A percentile compares a stretch with the other conserved stretches of the same genome.
Evolutionary conservation across 2,113 vertebrate genomes (phyloP).

Genomic region (Carlito syrichta): DNA sequence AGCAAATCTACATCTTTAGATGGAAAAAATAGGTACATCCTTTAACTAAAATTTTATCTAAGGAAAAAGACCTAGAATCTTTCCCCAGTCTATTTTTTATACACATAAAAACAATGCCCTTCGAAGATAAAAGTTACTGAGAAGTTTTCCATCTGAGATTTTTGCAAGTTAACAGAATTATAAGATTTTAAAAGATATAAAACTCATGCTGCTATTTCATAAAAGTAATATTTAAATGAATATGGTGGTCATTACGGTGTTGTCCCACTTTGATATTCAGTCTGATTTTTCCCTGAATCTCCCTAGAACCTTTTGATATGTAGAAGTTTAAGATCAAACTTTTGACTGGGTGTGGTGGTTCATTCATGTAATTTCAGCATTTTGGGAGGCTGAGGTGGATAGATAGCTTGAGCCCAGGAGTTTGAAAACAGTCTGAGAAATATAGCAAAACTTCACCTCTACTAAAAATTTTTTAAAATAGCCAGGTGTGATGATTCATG

Average conservation of each 20-base stretch:
- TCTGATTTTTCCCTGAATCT: not conserved
- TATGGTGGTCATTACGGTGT: not conserved
- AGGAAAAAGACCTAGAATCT: not conserved
- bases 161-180: not conserved
- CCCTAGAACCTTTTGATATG: not conserved
- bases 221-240: not conserved
- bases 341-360: too few relatives aligned
- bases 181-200: not conserved
- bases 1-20: not conserved
- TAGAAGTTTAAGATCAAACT: not conserved
- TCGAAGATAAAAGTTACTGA: not conserved
- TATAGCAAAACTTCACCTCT: too few relatives aligned
- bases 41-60: conserved; percentile 1
- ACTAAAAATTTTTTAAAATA: too few relatives aligned
- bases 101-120: not conserved
- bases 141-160: not conserved
- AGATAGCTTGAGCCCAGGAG: too few relatives aligned
- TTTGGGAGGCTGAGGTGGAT: too few relatives aligned
- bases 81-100: not conserved
- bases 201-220: not conserved
- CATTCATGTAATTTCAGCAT: too few relatives aligned
- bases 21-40: not conserved
- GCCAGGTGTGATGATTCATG: too few relatives aligned
- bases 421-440: too few relatives aligned
- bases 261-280: not conserved